Percentiles rank a stretch among this genome's conserved stretches.
Conservation (phyloP, 2,113 vertebrate genomes). For the Anseranas semipalmata region DNA sequence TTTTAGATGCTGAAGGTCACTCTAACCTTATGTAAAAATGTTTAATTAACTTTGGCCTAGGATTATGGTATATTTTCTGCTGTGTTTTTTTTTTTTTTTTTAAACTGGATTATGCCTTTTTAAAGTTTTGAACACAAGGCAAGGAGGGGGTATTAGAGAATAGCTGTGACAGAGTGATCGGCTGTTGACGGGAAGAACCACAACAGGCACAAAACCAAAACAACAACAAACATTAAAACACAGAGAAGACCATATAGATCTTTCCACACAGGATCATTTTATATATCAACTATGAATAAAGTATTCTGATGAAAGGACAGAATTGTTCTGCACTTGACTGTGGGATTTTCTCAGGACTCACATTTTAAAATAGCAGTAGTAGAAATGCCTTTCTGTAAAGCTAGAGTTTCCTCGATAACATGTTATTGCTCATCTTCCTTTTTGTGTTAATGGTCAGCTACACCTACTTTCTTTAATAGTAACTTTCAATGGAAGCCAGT, state of each 20-base stretch:
- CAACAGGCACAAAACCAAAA: not conserved
- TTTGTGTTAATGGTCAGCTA: not conserved
- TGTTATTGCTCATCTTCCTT: not conserved
- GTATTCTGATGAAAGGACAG: not conserved
- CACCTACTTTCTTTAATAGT: not conserved
- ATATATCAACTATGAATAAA: not conserved
- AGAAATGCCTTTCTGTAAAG: not conserved
- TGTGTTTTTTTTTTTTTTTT: not conserved
- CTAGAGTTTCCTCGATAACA: not conserved
- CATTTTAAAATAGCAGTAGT: not conserved
- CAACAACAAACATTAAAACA: not conserved
- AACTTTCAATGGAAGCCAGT: not conserved
- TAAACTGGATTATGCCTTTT: fast-evolving
- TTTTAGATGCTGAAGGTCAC: not conserved
- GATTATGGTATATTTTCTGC: not conserved
- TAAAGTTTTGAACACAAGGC: not conserved
- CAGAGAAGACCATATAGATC: not conserved
- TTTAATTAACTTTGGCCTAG: not conserved
- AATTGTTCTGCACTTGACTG: not conserved
- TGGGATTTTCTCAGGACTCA: not conserved
- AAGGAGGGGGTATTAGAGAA: not conserved
- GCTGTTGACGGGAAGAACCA: not conserved
- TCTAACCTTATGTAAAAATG: not conserved
- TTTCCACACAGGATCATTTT: not conserved
- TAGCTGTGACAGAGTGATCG: not conserved